Percentiles rank a stretch among this genome's conserved stretches.
These are phyloP conservation scores for Echinarachnius parma DNA, from an alignment of 53 echinoderm and acorn worm species.

Conservation along the genomic window DNA sequence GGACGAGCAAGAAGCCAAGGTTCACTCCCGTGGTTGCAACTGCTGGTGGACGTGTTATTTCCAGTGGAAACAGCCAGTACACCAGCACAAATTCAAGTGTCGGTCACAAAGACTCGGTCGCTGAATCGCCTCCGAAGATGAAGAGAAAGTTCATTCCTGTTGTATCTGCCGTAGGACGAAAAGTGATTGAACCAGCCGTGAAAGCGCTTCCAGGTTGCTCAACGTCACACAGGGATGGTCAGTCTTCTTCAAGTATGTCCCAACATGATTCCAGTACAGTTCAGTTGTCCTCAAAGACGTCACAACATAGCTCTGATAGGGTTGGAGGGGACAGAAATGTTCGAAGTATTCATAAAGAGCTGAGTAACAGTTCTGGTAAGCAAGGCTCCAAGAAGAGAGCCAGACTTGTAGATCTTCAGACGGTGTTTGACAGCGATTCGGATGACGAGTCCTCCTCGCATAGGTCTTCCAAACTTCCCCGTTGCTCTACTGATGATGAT, in stretches of 20 bases:
- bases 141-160: slow-evolving; percentile 6
- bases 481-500: background rate
- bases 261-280: background rate
- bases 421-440: slow-evolving; percentile 80
- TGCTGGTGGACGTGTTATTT: slow-evolving; percentile 17
- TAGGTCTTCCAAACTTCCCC: slow-evolving; percentile 7
- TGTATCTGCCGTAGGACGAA: slow-evolving; percentile 22
- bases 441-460: slow-evolving; percentile 50
- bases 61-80: background rate
- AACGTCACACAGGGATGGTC: background rate
- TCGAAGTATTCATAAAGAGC: too few relatives aligned
- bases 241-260: background rate
- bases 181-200: background rate
- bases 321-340: too few relatives aligned
- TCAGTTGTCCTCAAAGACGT: background rate
- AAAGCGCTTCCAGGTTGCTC: background rate
- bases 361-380: background rate
- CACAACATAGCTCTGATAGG: background rate
- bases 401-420: slow-evolving; percentile 56
- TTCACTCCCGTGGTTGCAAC: slow-evolving; percentile 27
- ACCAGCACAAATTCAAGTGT: too few relatives aligned
- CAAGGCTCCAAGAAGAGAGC: slow-evolving; percentile 15
- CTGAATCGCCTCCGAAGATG: background rate
- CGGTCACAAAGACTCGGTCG: too few relatives aligned
- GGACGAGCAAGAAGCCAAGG: slow-evolving; percentile 12